Evolutionary conservation across 2,888 invertebrate species (phyloP).

Genomic region (Rotaria socialis): DNA sequence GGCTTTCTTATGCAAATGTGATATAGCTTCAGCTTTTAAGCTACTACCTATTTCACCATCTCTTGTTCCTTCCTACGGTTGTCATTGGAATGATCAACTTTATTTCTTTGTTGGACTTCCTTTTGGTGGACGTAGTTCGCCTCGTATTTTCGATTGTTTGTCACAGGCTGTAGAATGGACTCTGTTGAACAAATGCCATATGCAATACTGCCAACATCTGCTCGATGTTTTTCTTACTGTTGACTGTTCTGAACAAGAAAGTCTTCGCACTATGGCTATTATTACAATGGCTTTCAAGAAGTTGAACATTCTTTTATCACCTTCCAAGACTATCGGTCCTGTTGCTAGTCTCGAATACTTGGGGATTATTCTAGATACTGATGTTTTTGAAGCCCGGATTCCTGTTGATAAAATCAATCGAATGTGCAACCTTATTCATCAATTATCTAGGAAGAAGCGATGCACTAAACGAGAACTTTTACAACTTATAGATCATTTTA

Average conservation of each 20-base stretch:
- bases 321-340: too few relatives aligned
- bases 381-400: too few relatives aligned
- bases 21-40: too few relatives aligned
- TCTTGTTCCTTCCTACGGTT: slow-evolving; percentile 40
- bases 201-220: slow-evolving; percentile 47
- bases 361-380: too few relatives aligned
- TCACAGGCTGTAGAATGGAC: slow-evolving; percentile 48
- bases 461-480: slow-evolving; percentile 41
- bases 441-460: slow-evolving; percentile 39
- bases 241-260: slow-evolving; percentile 37
- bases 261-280: slow-evolving; percentile 46
- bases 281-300: too few relatives aligned
- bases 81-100: slow-evolving; percentile 47
- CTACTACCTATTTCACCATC: too few relatives aligned
- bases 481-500: slow-evolving; percentile 46
- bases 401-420: too few relatives aligned
- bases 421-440: too few relatives aligned
- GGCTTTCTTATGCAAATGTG: too few relatives aligned
- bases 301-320: too few relatives aligned
- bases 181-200: neutral
- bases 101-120: slow-evolving; percentile 46
- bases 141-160: slow-evolving; percentile 47
- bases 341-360: too few relatives aligned
- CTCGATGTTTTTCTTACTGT: slow-evolving; percentile 48
- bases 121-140: slow-evolving; percentile 48